A percentile compares a stretch with the other conserved stretches of the same genome.
Conservation (phyloP, 2,888 invertebrate species). For the Conchocele bisecta region DNA sequence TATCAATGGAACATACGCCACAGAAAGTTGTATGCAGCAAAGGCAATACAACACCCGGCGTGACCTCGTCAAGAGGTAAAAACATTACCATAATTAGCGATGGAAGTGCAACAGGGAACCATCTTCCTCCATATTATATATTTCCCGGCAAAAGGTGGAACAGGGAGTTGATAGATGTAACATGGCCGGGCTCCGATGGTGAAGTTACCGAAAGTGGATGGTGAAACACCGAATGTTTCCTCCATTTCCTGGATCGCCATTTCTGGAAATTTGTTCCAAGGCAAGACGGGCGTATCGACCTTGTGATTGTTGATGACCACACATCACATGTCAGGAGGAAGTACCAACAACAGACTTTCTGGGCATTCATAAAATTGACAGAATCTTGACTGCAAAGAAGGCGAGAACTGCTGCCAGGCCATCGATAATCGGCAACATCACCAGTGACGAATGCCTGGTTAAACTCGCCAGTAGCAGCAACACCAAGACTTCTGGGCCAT, state of each 20-base stretch:
- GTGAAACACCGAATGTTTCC: slow-evolving; percentile 26
- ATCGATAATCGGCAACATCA: too few relatives aligned
- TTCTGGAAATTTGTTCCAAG: slow-evolving; percentile 21
- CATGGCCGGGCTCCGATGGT: slow-evolving; percentile 21
- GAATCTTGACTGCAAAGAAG: too few relatives aligned
- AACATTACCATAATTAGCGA: slow-evolving; percentile 32
- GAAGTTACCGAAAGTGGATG: slow-evolving; percentile 33
- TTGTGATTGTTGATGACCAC: slow-evolving; percentile 44
- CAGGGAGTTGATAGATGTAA: slow-evolving; percentile 11
- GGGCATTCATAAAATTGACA: too few relatives aligned
- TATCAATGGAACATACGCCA: slow-evolving; percentile 27
- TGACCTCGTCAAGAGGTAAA: slow-evolving; percentile 30
- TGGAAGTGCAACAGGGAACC: slow-evolving; percentile 35
- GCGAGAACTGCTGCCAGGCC: too few relatives aligned
- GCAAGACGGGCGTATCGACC: neutral
- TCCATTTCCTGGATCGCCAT: slow-evolving; percentile 18
- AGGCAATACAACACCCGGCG: slow-evolving; percentile 16
- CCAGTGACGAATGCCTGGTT: too few relatives aligned
- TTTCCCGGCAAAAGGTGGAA: slow-evolving; percentile 34
- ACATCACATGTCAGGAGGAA: slow-evolving; percentile 44
- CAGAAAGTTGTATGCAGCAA: slow-evolving; percentile 17
- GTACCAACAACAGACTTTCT: too few relatives aligned
- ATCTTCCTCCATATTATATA: slow-evolving; percentile 42
- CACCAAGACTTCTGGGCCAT: too few relatives aligned
- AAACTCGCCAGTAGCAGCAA: too few relatives aligned